Evolutionary conservation across 2,888 invertebrate genomes (phyloP), one percentile per base, ranked within the genome.

Genomic region (Drosophila seclusa): DNA sequence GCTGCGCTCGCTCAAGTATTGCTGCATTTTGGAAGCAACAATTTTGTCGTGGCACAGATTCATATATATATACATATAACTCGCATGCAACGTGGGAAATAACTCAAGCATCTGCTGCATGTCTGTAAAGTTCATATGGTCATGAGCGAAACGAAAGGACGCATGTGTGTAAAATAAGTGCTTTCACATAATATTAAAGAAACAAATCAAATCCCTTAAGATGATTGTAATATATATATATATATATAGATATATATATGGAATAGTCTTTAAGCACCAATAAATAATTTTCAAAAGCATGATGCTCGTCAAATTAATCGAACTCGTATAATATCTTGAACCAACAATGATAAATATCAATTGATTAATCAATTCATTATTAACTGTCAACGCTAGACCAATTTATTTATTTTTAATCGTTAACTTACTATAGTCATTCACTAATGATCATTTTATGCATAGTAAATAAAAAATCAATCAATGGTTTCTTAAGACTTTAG

Each of bases 1-100:
- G 42, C 45, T 36, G 36, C 24, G 24, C 34, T 36, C 34, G 50
- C 59, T 64, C 62, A 79, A 79, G 68, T 73, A 45, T 36, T 66
- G 63, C 64, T 49, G 73, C 76, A 75, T 64, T 65, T 72, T 68
- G 52, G 59, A 59, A 69, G 68, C 68, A 76, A 73, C 80, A 68
- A 68, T 78, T 71, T 80, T 67, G 62, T 76, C 59, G 61, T 72
- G 78, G 49, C 68, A 66, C 36, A 66, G 40, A 63, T 63, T 63
- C 32, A 34, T 24, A 18, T 11, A 36, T 61, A 52, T 61, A 36
- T 60, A 54, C 57, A 18, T 45, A 18, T 11, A 36, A 57, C 24
- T 45, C 8, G 49, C 59, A 68, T 63, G 62, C 59, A 57, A 67
- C 71, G 80, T 80, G 78, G 67, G 71, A 76, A 70, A 75, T 45